phyloP scores from a whole-genome alignment of 2,113 vertebrate species.

The Urocitellus parryii region DNA sequence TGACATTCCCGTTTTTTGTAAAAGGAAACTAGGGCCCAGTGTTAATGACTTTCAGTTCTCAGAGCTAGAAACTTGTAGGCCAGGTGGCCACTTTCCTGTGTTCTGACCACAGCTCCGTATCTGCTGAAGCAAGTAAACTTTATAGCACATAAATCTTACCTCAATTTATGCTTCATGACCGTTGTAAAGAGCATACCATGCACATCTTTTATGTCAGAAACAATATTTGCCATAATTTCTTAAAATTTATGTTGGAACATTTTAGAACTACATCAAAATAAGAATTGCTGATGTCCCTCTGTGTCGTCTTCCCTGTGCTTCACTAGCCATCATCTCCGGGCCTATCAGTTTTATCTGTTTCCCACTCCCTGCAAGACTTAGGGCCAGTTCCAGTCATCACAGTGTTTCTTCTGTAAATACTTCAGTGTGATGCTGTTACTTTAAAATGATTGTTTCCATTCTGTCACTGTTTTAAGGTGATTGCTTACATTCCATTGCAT shows the following conservation, averaged over 20 bases:
- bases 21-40: background rate
- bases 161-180: background rate
- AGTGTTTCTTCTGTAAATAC: background rate
- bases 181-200: background rate
- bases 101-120: background rate
- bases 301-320: background rate
- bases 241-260: background rate
- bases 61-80: background rate
- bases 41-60: background rate
- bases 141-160: background rate
- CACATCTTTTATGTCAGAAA: background rate
- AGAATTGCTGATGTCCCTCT: background rate
- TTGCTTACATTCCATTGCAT: background rate
- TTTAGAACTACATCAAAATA: background rate
- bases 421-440: background rate
- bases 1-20: background rate
- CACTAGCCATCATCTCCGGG: rapidly evolving
- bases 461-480: background rate
- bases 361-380: background rate
- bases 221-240: background rate
- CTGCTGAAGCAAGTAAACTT: background rate
- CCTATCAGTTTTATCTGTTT: background rate
- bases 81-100: background rate
- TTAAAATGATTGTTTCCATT: background rate
- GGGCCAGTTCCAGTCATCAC: background rate